phyloP scores from a whole-genome alignment of 1,140 invertebrate species.

The Planococcus citri region DNA sequence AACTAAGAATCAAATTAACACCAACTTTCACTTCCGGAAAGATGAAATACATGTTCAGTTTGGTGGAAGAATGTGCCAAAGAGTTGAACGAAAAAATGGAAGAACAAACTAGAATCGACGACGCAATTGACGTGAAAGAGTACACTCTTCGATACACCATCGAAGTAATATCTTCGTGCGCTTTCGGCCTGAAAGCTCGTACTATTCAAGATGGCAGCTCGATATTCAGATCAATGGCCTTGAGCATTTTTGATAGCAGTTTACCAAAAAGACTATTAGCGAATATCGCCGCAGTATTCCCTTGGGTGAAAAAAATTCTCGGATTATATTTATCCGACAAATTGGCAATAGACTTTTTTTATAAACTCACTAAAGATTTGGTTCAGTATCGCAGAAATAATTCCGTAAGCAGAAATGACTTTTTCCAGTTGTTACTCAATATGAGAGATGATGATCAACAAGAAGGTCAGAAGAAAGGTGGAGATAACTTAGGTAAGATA shows the following conservation, averaged over 20 bases:
- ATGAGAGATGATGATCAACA: neutral
- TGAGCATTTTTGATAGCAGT: constrained; percentile 29
- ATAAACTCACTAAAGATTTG: constrained; percentile 36
- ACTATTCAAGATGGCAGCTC: constrained; percentile 37
- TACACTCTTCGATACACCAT: constrained; percentile 39
- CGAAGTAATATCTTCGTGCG: constrained; percentile 42
- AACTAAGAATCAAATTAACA: constrained; percentile 37
- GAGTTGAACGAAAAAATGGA: neutral
- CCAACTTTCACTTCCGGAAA: constrained; percentile 45
- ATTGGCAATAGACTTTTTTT: constrained; percentile 35
- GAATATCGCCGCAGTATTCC: constrained; percentile 23
- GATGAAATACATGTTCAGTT: constrained; percentile 41
- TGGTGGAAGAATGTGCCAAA: constrained; percentile 33
- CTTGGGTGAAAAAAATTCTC: constrained; percentile 23
- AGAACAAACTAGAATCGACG: neutral
- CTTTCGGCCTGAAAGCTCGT: constrained; percentile 43
- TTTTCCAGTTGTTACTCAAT: constrained; percentile 29
- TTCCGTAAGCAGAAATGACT: constrained; percentile 36
- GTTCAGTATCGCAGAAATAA: constrained; percentile 36
- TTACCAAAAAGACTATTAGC: neutral
- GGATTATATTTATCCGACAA: constrained; percentile 23
- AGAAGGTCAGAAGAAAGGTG: too few relatives aligned
- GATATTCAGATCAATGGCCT: constrained; percentile 38
- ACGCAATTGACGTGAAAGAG: constrained; percentile 33
- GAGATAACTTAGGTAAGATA: too few relatives aligned